These are phyloP conservation scores for Ceyx margarethae DNA, from an alignment of 2,113 vertebrate species.

Conservation along the genomic window DNA sequence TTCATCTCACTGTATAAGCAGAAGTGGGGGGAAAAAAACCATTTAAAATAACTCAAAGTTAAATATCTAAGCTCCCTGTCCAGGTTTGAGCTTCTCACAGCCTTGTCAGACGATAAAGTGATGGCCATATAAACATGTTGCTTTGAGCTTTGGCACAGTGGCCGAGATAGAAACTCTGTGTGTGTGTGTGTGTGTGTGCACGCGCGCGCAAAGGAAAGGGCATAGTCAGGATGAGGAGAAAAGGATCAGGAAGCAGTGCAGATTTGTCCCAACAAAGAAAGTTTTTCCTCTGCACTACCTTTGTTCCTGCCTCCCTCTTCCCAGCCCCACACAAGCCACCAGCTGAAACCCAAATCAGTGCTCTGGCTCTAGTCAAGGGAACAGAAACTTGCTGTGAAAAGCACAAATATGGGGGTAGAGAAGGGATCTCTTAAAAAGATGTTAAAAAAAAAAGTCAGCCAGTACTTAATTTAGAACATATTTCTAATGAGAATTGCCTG, in stretches of 20 bases:
- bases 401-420: neutral
- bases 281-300: fast-evolving
- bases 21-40: neutral
- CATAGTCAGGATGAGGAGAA: neutral
- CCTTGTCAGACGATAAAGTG: neutral
- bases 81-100: neutral
- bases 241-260: neutral
- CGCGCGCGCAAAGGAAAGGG: neutral
- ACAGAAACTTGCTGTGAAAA: neutral
- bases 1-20: neutral
- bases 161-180: neutral
- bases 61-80: neutral
- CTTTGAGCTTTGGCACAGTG: fast-evolving
- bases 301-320: neutral
- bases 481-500: neutral
- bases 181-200: neutral
- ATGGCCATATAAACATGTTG: fast-evolving
- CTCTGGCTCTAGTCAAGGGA: neutral
- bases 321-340: neutral
- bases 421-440: neutral
- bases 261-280: neutral
- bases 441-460: neutral
- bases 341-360: neutral
- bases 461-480: neutral
- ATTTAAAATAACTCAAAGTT: neutral